phyloP scores from a whole-genome alignment of 2,888 invertebrate genomes.

The Zhengitettix transpicula region DNA sequence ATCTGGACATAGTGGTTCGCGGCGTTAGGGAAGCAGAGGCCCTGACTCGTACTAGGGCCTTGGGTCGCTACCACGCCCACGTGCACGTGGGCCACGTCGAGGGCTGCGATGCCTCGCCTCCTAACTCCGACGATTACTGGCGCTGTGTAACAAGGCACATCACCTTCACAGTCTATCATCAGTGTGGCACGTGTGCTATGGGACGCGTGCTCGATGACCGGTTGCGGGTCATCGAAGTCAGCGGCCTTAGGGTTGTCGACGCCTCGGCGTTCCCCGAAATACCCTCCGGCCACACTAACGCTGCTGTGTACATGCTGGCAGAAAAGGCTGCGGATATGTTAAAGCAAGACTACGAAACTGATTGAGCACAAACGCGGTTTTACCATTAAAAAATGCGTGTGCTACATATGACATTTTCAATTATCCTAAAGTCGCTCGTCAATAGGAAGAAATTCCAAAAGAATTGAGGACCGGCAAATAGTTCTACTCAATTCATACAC shows the following conservation, averaged over 20 bases:
- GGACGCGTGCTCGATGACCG: not conserved
- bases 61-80: slow-evolving; percentile 4
- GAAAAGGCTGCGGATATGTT: not conserved
- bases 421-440: too few species aligned
- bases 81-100: slow-evolving; percentile 4
- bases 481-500: too few species aligned
- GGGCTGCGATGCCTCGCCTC: not conserved
- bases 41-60: slow-evolving; percentile 11
- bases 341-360: not conserved
- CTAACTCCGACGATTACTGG: slow-evolving; percentile 18
- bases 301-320: not conserved
- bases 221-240: not conserved
- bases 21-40: slow-evolving; percentile 31
- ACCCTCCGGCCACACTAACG: not conserved
- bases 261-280: not conserved
- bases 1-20: slow-evolving; percentile 51
- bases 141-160: slow-evolving; percentile 17
- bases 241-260: not conserved
- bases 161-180: slow-evolving; percentile 16
- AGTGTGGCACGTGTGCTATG: not conserved
- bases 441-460: too few species aligned
- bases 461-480: too few species aligned
- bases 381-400: too few species aligned
- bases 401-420: too few species aligned
- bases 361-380: too few species aligned